phyloP scores from a whole-genome alignment of 2,797 vertebrate species.

The Falco peregrinus region DNA sequence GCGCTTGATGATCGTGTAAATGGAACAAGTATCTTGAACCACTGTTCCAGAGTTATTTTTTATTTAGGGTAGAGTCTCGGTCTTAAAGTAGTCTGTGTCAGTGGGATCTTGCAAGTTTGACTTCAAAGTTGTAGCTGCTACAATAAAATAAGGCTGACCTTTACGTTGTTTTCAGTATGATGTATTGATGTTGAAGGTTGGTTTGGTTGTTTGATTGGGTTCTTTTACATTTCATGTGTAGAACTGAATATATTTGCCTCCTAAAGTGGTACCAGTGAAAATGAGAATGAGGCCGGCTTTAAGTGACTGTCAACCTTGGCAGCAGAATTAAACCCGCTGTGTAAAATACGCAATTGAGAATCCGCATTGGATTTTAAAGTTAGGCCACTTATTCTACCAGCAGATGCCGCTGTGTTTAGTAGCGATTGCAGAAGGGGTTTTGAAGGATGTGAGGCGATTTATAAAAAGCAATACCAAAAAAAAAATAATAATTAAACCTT shows the following conservation, averaged over 20 bases:
- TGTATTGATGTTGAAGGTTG: background rate
- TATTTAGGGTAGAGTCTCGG: background rate
- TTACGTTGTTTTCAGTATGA: background rate
- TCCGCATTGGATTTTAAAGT: background rate
- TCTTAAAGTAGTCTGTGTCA: background rate
- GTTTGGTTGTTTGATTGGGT: background rate
- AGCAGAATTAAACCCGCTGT: background rate
- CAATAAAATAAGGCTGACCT: background rate
- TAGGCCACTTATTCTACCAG: background rate
- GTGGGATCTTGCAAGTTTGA: background rate
- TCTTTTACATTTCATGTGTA: background rate
- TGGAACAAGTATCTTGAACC: background rate
- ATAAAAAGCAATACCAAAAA: background rate
- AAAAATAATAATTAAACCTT: background rate
- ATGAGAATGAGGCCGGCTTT: background rate
- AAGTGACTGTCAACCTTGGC: background rate
- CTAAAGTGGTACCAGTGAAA: background rate
- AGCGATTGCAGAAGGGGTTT: background rate
- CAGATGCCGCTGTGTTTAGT: slow-evolving; percentile 27
- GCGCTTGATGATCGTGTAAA: background rate
- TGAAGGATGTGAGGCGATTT: background rate
- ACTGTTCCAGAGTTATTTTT: background rate
- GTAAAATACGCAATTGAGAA: background rate
- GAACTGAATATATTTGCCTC: background rate
- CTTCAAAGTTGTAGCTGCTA: background rate